Evolutionary conservation across 2,113 vertebrate species (phyloP).

Genomic region (Corydoras sp.): DNA sequence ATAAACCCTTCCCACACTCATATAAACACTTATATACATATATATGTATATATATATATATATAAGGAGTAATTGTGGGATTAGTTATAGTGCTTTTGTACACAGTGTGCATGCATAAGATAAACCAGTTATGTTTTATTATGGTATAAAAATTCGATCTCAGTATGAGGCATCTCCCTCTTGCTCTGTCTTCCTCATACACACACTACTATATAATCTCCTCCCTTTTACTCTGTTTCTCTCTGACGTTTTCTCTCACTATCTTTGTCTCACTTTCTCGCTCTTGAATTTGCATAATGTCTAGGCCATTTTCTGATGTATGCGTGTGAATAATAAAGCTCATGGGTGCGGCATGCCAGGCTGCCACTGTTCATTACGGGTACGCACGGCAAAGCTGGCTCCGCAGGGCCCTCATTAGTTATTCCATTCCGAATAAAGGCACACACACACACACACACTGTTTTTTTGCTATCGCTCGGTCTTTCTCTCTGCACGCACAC

Average conservation of each 20-base stretch:
- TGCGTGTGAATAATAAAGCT: slow-evolving; percentile 59
- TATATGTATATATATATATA: background rate
- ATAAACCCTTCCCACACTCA: too few species aligned
- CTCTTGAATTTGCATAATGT: slow-evolving; percentile 56
- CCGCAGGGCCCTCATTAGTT: slow-evolving; percentile 54
- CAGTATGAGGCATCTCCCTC: slow-evolving; percentile 40
- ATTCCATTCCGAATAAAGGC: slow-evolving; percentile 51
- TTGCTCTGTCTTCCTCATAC: slow-evolving; percentile 15
- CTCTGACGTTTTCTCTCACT: slow-evolving; percentile 32
- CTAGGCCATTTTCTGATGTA: slow-evolving; percentile 56
- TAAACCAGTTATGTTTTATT: slow-evolving; percentile 44
- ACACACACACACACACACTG: slow-evolving; percentile 12
- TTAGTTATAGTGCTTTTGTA: too few species aligned
- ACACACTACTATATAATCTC: slow-evolving; percentile 35
- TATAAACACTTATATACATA: too few species aligned
- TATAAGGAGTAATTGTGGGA: background rate
- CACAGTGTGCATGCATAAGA: background rate
- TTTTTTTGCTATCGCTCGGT: slow-evolving; percentile 7
- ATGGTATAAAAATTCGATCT: slow-evolving; percentile 48
- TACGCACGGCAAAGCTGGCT: slow-evolving; percentile 45
- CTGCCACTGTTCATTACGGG: slow-evolving; percentile 59
- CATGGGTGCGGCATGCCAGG: slow-evolving; percentile 47
- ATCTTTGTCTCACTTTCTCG: slow-evolving; percentile 22
- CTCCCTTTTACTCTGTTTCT: slow-evolving; percentile 24
- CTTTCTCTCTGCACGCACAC: slow-evolving; percentile 16